These are phyloP conservation scores for Embiotoca jacksoni DNA, from an alignment of 2,113 vertebrate genomes.

Conservation along the genomic window DNA sequence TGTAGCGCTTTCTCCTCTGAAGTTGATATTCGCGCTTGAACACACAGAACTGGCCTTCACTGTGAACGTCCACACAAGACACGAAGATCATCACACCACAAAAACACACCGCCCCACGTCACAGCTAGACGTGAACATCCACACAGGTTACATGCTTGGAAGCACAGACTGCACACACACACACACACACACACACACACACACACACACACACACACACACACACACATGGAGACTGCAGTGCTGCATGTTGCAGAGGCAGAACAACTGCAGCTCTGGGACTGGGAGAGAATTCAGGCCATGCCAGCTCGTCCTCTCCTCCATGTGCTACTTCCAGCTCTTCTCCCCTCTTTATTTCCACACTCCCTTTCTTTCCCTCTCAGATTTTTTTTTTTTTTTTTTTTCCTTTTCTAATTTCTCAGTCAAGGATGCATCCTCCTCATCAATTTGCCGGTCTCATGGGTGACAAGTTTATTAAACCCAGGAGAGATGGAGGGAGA, in stretches of 20 bases:
- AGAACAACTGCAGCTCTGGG: slow-evolving; percentile 63
- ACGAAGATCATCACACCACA: slow-evolving; percentile 8
- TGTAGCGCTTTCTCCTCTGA: slow-evolving; percentile 34
- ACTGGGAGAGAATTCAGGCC: slow-evolving; percentile 72
- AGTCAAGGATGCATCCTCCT: slow-evolving; percentile 68
- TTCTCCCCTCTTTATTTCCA: slow-evolving; percentile 14
- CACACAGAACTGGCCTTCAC: not conserved
- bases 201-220: slow-evolving; percentile 16
- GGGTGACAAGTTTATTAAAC: slow-evolving; percentile 91
- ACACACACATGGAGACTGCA: slow-evolving; percentile 49
- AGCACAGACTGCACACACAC: not conserved
- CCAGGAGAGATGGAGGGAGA: slow-evolving; percentile 41
- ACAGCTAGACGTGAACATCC: slow-evolving; percentile 20
- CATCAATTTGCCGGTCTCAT: slow-evolving; percentile 84
- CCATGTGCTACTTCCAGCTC: slow-evolving; percentile 57
- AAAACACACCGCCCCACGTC: not conserved
- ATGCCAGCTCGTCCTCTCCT: slow-evolving; percentile 35
- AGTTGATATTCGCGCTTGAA: slow-evolving; percentile 45
- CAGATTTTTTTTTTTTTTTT: slow-evolving; percentile 1
- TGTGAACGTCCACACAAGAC: slow-evolving; percentile 2
- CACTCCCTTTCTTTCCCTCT: slow-evolving; percentile 18
- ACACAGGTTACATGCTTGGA: slow-evolving; percentile 7
- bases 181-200: slow-evolving; percentile 18
- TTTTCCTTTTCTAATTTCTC: slow-evolving; percentile 34
- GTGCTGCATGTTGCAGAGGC: slow-evolving; percentile 83